These are phyloP conservation scores for Physeter macrocephalus DNA, from an alignment of 2,113 vertebrate species.

Conservation along the genomic window DNA sequence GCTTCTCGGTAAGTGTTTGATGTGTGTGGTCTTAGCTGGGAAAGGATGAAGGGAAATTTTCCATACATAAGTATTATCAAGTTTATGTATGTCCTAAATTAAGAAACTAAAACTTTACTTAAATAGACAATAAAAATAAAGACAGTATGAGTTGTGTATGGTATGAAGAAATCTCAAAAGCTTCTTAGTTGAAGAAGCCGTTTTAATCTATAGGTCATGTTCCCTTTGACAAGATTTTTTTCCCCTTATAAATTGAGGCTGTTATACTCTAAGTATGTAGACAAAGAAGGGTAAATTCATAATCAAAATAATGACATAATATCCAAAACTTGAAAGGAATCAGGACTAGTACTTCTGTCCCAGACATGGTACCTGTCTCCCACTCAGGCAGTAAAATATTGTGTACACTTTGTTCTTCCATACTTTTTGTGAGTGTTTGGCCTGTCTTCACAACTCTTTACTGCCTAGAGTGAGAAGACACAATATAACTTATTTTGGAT, in stretches of 20 bases:
- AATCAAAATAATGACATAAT: conserved; percentile 1
- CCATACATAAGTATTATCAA: background rate
- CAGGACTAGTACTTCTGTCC: background rate
- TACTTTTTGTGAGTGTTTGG: background rate
- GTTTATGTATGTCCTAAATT: background rate
- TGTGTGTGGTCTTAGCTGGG: background rate
- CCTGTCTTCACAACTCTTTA: background rate
- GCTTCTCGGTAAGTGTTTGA: conserved; percentile 90
- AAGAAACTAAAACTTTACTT: background rate
- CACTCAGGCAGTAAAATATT: background rate
- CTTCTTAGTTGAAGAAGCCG: background rate
- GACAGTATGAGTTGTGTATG: background rate
- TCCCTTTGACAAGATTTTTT: background rate
- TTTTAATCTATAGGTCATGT: conserved; percentile 19
- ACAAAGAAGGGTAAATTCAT: background rate
- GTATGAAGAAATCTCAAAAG: conserved; percentile 15
- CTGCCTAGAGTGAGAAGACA: background rate
- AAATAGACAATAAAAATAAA: background rate
- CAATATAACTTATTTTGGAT: background rate
- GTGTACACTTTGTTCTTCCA: background rate
- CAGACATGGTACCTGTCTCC: background rate
- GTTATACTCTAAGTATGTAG: background rate
- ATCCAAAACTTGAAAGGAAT: background rate
- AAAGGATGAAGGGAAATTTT: background rate
- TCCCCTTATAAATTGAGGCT: background rate